A percentile compares a stretch with the other conserved stretches of the same genome.
Evolutionary conservation across 2,888 invertebrate genomes (phyloP).

Genomic region (Caenorhabditis sp.): DNA sequence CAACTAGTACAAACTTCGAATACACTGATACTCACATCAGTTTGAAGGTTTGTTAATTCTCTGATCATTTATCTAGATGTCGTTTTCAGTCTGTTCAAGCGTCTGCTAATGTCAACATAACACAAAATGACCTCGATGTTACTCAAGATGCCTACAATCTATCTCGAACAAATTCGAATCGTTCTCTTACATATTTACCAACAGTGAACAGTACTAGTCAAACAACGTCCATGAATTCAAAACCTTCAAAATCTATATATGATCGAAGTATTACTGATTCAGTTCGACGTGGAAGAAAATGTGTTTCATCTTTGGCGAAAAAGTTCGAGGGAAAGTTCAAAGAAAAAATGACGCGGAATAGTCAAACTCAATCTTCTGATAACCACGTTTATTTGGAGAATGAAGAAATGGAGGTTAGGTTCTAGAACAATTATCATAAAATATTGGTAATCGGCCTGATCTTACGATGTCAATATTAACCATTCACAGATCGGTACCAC

Average conservation of each 20-base stretch:
- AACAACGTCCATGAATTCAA: neutral
- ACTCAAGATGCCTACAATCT: neutral
- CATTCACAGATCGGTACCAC: too few relatives aligned
- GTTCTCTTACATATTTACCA: slow-evolving; percentile 20
- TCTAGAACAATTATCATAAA: too few relatives aligned
- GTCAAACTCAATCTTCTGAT: too few relatives aligned
- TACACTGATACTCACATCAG: slow-evolving; percentile 3
- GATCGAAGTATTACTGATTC: slow-evolving; percentile 4
- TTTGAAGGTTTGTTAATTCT: too few relatives aligned
- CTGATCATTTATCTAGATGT: too few relatives aligned
- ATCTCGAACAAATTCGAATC: slow-evolving; percentile 22
- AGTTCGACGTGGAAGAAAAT: slow-evolving; percentile 21
- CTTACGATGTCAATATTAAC: too few relatives aligned
- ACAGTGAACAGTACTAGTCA: neutral
- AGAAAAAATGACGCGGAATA: neutral
- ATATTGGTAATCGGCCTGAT: too few relatives aligned
- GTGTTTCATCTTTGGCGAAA: slow-evolving; percentile 27
- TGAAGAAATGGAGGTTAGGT: too few relatives aligned
- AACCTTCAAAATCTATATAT: neutral
- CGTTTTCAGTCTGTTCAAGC: neutral
- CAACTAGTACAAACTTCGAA: neutral
- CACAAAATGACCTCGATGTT: neutral
- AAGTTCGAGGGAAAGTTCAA: slow-evolving; percentile 20
- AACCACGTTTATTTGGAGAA: too few relatives aligned
- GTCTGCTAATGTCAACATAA: neutral